A percentile compares a stretch with the other conserved stretches of the same genome.
These are phyloP conservation scores for Limenitis camilla DNA, from an alignment of 2,888 invertebrate genomes.

Conservation along the genomic window DNA sequence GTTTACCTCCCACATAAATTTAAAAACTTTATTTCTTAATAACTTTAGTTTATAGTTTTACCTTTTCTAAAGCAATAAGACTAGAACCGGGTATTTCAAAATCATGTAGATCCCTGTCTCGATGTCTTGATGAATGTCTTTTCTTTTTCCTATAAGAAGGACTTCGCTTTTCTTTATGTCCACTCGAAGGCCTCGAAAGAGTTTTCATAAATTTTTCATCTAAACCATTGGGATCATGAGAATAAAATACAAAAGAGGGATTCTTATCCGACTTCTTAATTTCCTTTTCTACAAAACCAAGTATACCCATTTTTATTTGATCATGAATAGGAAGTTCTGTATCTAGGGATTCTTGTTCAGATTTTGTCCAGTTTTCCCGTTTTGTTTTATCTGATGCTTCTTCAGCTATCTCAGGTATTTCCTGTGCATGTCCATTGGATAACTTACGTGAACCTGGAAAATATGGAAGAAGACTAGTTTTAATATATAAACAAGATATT, in stretches of 20 bases:
- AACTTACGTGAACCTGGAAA: slow-evolving; percentile 55
- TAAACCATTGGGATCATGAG: slow-evolving; percentile 64
- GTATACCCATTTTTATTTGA: slow-evolving; percentile 68
- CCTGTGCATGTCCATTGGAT: slow-evolving; percentile 54
- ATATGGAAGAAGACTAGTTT: no score
- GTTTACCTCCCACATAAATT: no score
- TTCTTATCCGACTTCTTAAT: slow-evolving; percentile 68
- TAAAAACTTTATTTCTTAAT: background rate
- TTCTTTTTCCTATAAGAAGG: slow-evolving; percentile 68
- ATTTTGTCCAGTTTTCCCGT: slow-evolving; percentile 65
- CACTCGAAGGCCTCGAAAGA: slow-evolving; percentile 62
- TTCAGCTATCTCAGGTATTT: slow-evolving; percentile 32
- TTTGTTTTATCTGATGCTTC: slow-evolving; percentile 48
- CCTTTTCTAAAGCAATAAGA: slow-evolving; percentile 68
- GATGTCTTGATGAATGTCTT: slow-evolving; percentile 60
- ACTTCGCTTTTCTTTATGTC: slow-evolving; percentile 66
- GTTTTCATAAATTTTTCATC: slow-evolving; percentile 65
- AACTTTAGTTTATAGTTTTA: slow-evolving; percentile 25
- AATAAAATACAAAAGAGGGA: slow-evolving; percentile 67
- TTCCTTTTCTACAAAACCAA: slow-evolving; percentile 70
- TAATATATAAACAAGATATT: no score
- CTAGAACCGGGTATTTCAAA: slow-evolving; percentile 70
- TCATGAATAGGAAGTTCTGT: slow-evolving; percentile 75
- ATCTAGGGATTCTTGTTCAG: slow-evolving; percentile 72
- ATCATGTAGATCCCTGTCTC: slow-evolving; percentile 64